Conservation (phyloP, 2,113 vertebrate genomes). For the Hydrochoerus hydrochaeris region DNA sequence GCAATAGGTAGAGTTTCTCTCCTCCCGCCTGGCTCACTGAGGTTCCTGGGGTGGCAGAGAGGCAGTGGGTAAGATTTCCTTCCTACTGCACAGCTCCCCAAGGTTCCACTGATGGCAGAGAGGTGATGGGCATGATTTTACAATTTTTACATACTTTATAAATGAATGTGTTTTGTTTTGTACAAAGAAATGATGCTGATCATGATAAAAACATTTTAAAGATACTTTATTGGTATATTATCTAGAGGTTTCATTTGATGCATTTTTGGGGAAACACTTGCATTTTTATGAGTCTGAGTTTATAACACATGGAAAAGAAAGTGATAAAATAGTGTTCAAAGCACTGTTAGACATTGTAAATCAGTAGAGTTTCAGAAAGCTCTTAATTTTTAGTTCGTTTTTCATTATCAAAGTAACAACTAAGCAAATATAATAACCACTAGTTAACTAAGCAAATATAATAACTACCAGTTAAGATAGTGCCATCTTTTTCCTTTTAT, state of each 20-base stretch:
- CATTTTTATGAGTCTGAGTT: conserved; percentile 40
- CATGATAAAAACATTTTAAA: conserved; percentile 28
- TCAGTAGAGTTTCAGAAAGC: background rate
- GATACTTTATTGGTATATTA: conserved; percentile 5
- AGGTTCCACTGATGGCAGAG: too few relatives aligned
- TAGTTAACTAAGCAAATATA: conserved; percentile 10
- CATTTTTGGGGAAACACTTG: conserved; percentile 26
- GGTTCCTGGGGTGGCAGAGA: too few relatives aligned
- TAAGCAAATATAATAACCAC: background rate
- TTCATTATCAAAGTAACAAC: background rate
- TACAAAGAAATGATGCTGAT: background rate
- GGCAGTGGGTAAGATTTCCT: too few relatives aligned
- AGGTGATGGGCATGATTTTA: background rate
- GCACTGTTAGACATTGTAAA: background rate
- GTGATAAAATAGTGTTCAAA: background rate
- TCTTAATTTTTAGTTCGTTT: background rate
- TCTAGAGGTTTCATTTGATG: conserved; percentile 20
- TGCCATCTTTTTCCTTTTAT: background rate
- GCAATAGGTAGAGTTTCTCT: too few relatives aligned
- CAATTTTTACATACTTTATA: conserved; percentile 32
- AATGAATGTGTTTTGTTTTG: background rate
- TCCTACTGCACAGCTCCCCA: too few relatives aligned
- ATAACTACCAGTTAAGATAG: background rate
- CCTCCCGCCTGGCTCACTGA: too few relatives aligned
- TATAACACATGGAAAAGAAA: background rate